Evolutionary conservation across 1,140 invertebrate genomes (phyloP), one percentile per base, ranked within the genome.

Genomic region (Pristionchus pacificus): DNA sequence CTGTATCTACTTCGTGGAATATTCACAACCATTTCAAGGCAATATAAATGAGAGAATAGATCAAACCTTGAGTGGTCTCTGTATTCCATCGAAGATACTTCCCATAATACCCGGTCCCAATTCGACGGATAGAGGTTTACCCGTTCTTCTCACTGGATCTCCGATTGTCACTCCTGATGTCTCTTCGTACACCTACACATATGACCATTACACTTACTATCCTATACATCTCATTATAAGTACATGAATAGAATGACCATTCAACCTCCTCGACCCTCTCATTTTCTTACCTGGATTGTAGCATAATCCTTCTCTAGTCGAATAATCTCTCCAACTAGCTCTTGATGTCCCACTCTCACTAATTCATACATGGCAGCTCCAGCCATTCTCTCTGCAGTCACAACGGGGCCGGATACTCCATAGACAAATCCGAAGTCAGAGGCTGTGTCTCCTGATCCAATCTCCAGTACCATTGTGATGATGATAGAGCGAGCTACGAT

Each of bases 351-450:
- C 13, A 98, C 96, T 81, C 96, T 89, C 65, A 98, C 96, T 86
- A 98, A 85, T 86, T 98, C 95, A 89, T 97, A 98, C 95, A 98
- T 98, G 88, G 95, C 95, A 3, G 95, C 92, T 72, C 96, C 96
- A 72, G 93, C 91, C 95, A 98, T 98, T 82, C 92, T 91, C 85
- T 97, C 93, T 68, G 96, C 96, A 25, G 93, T 97, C 38, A 98
- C 95, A 78, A 98, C 95, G 38, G 38, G 38, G 19, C 38, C 38
- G 6, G 38, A 49, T 49, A 49, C 38, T 6, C 38, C 38, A 19
- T 49, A 49, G 38, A 49, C 38, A 19, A 49, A 49, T 49, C 38
- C 38, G 38, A 10, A 49, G 6, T 49, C 38, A n/a, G n/a, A n/a
- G n/a, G n/a, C n/a, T n/a, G n/a, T 19, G 38, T 49, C 38, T 49